These are phyloP conservation scores for Pomatostomus ruficeps DNA, from an alignment of 2,113 vertebrate genomes.

Conservation along the genomic window DNA sequence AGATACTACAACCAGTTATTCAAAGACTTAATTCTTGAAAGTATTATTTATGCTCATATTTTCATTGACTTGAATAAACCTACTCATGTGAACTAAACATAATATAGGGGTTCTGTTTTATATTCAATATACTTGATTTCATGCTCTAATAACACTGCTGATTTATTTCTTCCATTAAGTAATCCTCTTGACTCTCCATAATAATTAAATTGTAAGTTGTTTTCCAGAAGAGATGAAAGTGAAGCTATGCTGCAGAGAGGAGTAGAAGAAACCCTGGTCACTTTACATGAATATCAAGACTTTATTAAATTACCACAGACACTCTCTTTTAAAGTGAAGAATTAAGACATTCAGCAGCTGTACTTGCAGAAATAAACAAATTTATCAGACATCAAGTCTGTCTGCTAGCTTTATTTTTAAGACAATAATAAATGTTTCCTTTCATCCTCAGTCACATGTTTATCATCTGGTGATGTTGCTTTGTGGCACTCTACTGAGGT, in stretches of 20 bases:
- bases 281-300: background rate
- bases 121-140: constrained; percentile 57
- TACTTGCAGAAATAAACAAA: background rate
- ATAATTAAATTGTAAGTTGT: constrained; percentile 47
- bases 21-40: background rate
- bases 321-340: background rate
- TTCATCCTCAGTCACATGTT: background rate
- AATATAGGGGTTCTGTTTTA: background rate
- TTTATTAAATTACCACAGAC: constrained; percentile 18
- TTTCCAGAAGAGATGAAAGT: constrained; percentile 35
- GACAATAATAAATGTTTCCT: background rate
- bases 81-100: background rate
- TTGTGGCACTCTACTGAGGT: background rate
- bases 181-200: constrained; percentile 50
- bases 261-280: background rate
- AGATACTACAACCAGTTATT: background rate
- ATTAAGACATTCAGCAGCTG: background rate
- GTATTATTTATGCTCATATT: background rate
- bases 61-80: background rate
- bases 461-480: background rate
- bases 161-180: constrained; percentile 59
- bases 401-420: background rate
- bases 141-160: constrained; percentile 61
- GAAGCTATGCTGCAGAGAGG: constrained; percentile 1
- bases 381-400: background rate